Evolutionary conservation across 2,113 vertebrate species (phyloP).

Genomic region (Myrmecobius fasciatus): DNA sequence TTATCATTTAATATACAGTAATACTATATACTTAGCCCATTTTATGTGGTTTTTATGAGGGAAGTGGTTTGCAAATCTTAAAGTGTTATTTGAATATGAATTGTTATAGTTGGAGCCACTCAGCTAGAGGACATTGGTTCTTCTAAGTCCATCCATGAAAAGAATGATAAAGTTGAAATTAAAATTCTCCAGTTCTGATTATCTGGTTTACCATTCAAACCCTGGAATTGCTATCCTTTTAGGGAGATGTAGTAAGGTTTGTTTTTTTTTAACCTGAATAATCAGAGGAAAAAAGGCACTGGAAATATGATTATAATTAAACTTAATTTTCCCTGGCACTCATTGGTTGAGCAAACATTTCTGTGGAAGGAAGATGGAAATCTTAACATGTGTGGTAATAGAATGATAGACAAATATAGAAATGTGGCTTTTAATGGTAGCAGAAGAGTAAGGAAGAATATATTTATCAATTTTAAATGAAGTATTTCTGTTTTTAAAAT

Average conservation of each 20-base stretch:
- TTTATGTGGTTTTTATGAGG: not conserved
- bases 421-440: slow-evolving; percentile 11
- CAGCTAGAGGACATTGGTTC: not conserved
- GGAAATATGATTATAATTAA: slow-evolving; percentile 42
- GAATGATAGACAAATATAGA: slow-evolving; percentile 19
- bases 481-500: not conserved
- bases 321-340: not conserved
- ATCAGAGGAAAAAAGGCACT: slow-evolving; percentile 49
- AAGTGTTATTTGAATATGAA: not conserved
- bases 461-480: not conserved
- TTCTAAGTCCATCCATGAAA: not conserved
- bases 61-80: not conserved
- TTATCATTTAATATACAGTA: not conserved
- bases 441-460: not conserved
- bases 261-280: not conserved
- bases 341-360: slow-evolving; percentile 33
- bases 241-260: slow-evolving; percentile 11
- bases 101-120: slow-evolving; percentile 10
- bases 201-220: slow-evolving; percentile 28
- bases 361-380: not conserved
- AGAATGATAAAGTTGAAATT: not conserved
- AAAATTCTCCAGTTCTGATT: not conserved
- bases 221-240: slow-evolving; percentile 32
- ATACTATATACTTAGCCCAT: not conserved
- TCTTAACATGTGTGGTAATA: not conserved